phyloP scores from a whole-genome alignment of 2,113 vertebrate species.

The Chloropsis cyanopogon region DNA sequence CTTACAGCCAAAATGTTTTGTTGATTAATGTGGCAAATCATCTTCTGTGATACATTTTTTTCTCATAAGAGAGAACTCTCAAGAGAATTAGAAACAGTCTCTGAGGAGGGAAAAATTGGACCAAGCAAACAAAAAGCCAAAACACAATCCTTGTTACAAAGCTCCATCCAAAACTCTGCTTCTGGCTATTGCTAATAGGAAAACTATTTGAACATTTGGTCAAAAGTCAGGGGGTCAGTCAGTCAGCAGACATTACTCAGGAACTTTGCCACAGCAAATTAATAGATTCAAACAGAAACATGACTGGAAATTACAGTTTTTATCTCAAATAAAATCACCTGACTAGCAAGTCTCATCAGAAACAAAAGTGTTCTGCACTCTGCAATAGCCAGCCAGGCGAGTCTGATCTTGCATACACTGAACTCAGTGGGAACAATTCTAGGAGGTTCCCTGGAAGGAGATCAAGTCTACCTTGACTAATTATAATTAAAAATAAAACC shows the following conservation, averaged over 20 bases:
- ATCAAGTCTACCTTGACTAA: background rate
- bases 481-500: background rate
- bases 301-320: background rate
- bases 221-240: background rate
- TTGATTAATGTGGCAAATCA: background rate
- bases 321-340: background rate
- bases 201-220: background rate
- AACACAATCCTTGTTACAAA: background rate
- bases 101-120: rapidly evolving
- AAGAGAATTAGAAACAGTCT: background rate
- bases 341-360: background rate
- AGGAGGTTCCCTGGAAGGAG: background rate
- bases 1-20: background rate
- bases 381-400: background rate
- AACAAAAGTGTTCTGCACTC: background rate
- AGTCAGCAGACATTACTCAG: background rate
- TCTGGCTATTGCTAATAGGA: background rate
- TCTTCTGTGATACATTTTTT: background rate
- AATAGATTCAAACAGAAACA: background rate
- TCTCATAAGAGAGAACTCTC: background rate
- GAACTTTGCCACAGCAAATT: background rate
- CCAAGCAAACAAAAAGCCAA: background rate
- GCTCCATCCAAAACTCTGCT: background rate
- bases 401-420: background rate
- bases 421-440: background rate